A percentile compares a stretch with the other conserved stretches of the same genome.
These are phyloP conservation scores for Heliocidaris tuberculata DNA, from an alignment of 35 echinoderm and acorn worm species.

Conservation along the genomic window DNA sequence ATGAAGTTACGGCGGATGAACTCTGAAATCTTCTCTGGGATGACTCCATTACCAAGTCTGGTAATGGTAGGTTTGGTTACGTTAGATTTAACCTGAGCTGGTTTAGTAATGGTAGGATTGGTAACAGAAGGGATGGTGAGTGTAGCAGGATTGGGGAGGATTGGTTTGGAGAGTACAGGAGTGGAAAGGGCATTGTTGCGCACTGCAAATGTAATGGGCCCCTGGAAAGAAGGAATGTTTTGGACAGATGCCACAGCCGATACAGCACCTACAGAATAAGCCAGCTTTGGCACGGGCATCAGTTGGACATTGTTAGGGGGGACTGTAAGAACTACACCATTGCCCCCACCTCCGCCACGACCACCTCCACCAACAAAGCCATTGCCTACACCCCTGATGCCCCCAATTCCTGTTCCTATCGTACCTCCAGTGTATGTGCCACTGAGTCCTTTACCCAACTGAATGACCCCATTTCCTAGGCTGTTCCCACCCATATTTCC, in stretches of 20 bases:
- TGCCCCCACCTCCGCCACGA: conserved; percentile 12
- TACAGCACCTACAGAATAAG: conserved; percentile 32
- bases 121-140: background rate
- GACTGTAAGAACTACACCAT: background rate
- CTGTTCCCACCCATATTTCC: conserved; percentile 2
- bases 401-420: background rate
- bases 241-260: conserved; percentile 38
- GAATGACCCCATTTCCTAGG: background rate
- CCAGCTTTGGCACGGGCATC: conserved; percentile 32
- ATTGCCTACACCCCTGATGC: background rate
- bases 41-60: background rate
- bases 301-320: background rate
- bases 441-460: background rate
- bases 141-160: background rate
- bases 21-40: background rate
- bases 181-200: background rate
- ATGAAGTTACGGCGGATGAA: conserved; percentile 15
- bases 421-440: background rate
- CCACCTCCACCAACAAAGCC: background rate
- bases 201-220: background rate
- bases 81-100: background rate
- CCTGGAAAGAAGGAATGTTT: background rate
- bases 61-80: background rate
- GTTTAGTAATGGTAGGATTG: background rate
- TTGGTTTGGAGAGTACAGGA: background rate